Evolutionary conservation across 2,113 vertebrate genomes (phyloP).

Genomic region (Menura novaehollandiae): DNA sequence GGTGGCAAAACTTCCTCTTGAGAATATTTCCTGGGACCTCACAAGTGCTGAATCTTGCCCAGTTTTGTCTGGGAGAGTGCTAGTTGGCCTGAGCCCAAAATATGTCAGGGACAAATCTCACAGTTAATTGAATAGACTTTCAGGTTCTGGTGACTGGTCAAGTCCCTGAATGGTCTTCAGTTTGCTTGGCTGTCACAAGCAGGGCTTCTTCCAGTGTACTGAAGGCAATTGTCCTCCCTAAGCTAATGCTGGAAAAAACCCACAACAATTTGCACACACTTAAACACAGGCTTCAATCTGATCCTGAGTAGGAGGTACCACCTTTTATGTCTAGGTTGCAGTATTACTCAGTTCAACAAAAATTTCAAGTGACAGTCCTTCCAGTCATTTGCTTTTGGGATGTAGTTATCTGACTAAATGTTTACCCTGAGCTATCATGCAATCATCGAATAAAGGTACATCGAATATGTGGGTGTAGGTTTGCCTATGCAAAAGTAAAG

Average conservation of each 20-base stretch:
- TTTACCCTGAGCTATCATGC: not conserved
- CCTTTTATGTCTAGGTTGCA: not conserved
- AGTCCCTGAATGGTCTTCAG: not conserved
- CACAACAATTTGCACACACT: not conserved
- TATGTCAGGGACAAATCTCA: not conserved
- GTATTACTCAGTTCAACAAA: not conserved
- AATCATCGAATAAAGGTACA: not conserved
- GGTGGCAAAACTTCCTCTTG: not conserved
- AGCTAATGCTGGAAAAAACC: not conserved
- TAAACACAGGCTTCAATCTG: not conserved
- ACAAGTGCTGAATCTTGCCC: not conserved
- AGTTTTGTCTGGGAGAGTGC: not conserved
- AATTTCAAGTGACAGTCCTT: not conserved
- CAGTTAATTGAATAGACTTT: not conserved
- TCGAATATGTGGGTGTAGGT: not conserved
- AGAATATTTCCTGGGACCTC: not conserved
- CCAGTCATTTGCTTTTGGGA: not conserved
- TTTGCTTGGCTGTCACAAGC: not conserved
- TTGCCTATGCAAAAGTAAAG: not conserved
- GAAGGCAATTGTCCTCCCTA: not conserved
- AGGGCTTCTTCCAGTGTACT: not conserved
- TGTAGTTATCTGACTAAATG: not conserved
- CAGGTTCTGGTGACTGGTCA: not conserved
- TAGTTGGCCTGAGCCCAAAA: not conserved
- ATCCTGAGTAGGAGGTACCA: not conserved